Evolutionary conservation across 2,888 invertebrate genomes (phyloP), one percentile per base, ranked within the genome.

Genomic region (Micropterix aruncella): DNA sequence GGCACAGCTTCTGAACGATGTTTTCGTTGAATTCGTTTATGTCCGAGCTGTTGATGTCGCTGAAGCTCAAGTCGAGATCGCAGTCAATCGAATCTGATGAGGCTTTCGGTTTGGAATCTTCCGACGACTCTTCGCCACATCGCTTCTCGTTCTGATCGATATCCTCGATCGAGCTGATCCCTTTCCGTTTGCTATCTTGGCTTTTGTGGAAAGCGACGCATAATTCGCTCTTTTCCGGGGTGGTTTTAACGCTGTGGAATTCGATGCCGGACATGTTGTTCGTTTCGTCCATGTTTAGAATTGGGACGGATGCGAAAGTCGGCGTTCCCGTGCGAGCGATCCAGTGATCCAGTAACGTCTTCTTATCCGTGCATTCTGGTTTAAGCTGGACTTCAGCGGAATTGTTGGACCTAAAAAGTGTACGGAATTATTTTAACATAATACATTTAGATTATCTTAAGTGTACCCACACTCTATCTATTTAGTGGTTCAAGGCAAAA

Each of bases 81-180:
- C 70, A 66, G 49, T 72, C 71, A 40, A 71, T 68, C 2, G 71
- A 71, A 52, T 70, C 71, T 2, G 70, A 70, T 2, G 71, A 71
- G 2, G 70, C 70, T 53, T 71, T 71, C 52, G 70, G 69, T 51
- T 70, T 69, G 12, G 68, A 67, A 49, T 72, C 73, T 52, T 68
- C 72, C 12, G 74, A 66, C 1, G 74, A 72, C 55, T 73, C 75
- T 52, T 76, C 75, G 4, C 73, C 75, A 44, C 75, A 61, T 2
- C 76, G 65, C 57, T 74, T 75, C 52, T 73, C 70, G 38, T 68
- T 59, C 49, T 66, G 44, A 69, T 65, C 4, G 69, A 67, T 48
- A 67, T 67, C 55, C 68, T 70, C 48, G 7, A 73, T 70, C 2
- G 73, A 68, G 53, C 68, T 73, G 47, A 75, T 65, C 19, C 64